Evolutionary conservation across 2,797 vertebrate species (phyloP), one percentile per base, ranked within the genome.

Genomic region (Smutsia temminckii): DNA sequence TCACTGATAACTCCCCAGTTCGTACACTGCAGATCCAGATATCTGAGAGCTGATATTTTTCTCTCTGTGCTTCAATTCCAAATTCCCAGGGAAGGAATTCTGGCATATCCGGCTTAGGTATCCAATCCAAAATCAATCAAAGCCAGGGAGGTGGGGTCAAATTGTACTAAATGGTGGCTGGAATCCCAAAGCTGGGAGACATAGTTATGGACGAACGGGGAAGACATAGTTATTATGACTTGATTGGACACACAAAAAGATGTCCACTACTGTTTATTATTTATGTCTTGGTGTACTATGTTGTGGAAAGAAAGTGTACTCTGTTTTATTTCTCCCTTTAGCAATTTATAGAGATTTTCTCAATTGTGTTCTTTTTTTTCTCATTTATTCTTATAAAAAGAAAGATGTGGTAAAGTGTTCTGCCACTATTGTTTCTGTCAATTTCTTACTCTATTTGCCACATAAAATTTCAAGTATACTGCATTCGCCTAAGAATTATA

Each of bases 281-380:
- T 94, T 61, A 42, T 75, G 78, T 94, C 64, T 64, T 5, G 51
- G n/a, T 68, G 79, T 74, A 75, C 63, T 61, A 55, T 13, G 40
- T 1, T 37, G 17, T 61, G 11, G 23, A 88, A 25, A 91, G 5
- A 93, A 69, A 92, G 66, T n/a, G 6, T 37, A 51, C 13, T 74
- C 40, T 69, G 11, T 49, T 94, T 90, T 84, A 55, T 81, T 78
- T 95, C 72, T 93, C n/a, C 20, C 46, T 89, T 69, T 85, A 81
- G 40, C 14, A 93, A 79, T 71, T n/a, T 89, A 81, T 21, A 77
- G 23, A 72, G 16, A 78, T 40, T 88, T 88, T 66, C 32, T 57
- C 32, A 86, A 13, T 69, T 57, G 27, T 3, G 0, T 18, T 69
- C 71, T 94, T 14, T 93, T 80, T 93, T 18, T 85, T 34, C 78